These are phyloP conservation scores for Ctenomys sociabilis DNA, from an alignment of 2,113 vertebrate species.

Conservation along the genomic window DNA sequence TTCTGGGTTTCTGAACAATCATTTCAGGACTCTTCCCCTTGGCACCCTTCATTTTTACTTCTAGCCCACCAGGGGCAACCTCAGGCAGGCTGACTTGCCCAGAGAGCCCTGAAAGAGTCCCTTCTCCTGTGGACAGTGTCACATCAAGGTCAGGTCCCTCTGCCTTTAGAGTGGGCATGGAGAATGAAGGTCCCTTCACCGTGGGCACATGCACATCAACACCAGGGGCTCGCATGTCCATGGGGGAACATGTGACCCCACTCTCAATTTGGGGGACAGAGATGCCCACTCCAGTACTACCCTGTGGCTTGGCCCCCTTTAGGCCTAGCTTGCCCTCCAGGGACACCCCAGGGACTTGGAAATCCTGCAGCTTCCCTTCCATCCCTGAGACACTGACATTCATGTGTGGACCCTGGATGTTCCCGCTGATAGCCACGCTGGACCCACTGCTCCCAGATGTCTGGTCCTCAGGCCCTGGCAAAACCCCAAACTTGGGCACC, in stretches of 20 bases:
- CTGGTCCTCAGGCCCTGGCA: rapidly evolving
- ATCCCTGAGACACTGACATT: background rate
- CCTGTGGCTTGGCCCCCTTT: conserved; percentile 57
- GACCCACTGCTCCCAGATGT: background rate
- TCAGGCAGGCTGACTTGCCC: conserved; percentile 42
- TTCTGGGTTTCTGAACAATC: conserved; percentile 81
- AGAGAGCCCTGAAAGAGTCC: conserved; percentile 61
- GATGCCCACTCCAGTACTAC: conserved; percentile 43
- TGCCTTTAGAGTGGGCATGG: conserved; percentile 35
- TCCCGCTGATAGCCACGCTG: background rate
- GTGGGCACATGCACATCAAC: conserved; percentile 40
- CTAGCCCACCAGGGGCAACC: conserved; percentile 1
- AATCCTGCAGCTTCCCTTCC: conserved; percentile 68
- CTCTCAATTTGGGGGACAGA: conserved; percentile 10
- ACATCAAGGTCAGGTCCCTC: conserved; percentile 60
- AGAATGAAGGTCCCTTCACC: conserved; percentile 81
- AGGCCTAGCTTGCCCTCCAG: background rate
- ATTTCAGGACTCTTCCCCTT: conserved; percentile 79
- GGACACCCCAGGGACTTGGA: background rate
- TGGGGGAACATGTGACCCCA: background rate
- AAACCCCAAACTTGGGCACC: conserved; percentile 83
- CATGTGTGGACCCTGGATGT: background rate
- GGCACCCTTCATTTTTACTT: conserved; percentile 80
- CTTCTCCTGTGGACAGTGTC: conserved; percentile 61
- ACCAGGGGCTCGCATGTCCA: background rate